Evolutionary conservation across 2,113 vertebrate genomes (phyloP), one percentile per base, ranked within the genome.

Genomic region (Cyanoramphus novaezelandiae): DNA sequence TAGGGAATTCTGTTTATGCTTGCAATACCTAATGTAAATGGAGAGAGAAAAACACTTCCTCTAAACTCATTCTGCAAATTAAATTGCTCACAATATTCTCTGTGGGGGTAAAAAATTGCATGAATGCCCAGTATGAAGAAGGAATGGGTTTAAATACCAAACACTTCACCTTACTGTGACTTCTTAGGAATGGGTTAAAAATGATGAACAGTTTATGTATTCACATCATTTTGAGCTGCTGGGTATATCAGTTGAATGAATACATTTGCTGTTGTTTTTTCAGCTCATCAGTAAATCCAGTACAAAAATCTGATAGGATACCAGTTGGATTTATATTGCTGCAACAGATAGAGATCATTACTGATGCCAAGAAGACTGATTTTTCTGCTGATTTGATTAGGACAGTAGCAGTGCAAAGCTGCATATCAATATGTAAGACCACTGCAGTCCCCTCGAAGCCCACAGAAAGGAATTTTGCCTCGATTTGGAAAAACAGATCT

Each of bases 311-410:
- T 49, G 62, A 78, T 85, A 79, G 21, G 90, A 74, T 84, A 94
- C 53, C 91, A 77, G 86, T 86, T 95, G 95, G 94, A 91, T 86
- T 97, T 95, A 90, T 94, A 96, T 96, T 95, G 69, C 72, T 90
- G 88, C 82, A 93, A 79, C 82, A 96, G 69, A 93, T 12, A 96
- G 60, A 93, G 82, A 82, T 96, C 88, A 94, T 96, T 97, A 88
- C 69, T 71, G 91, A 87, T 87, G 84, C 89, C 91, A 88, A 75
- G 63, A 95, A 62, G 85, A 85, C 89, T 85, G 82, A 86, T 96
- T 90, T 90, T 95, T 92, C 80, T 84, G 49, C 67, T 95, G 85
- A 96, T 95, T 95, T 95, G 86, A 94, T 94, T 93, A 96, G 94
- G 86, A 92, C 29, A 79, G 69, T 85, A 70, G 65, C 82, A 84